Conservation (phyloP, 2,113 vertebrate species). For the Etia nguti region DNA sequence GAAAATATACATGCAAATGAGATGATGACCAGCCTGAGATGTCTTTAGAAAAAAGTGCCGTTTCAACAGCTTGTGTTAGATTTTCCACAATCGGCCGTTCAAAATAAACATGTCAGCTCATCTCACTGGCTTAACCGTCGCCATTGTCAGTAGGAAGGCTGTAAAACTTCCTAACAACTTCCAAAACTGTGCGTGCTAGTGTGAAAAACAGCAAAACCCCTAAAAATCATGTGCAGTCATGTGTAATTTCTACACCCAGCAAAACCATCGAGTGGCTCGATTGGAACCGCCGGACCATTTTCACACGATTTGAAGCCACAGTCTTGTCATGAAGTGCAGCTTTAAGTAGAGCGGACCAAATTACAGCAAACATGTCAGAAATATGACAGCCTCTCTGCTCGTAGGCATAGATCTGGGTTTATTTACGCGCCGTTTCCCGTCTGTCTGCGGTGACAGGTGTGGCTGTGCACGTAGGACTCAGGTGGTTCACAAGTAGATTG, state of each 20-base stretch:
- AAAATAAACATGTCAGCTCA: not conserved
- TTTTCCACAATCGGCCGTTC: not conserved
- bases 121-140: not conserved
- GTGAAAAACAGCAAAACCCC: not conserved
- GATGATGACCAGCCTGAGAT: not conserved
- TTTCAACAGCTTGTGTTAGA: not conserved
- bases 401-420: not conserved
- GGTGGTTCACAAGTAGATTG: constrained; percentile 3
- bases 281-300: not conserved
- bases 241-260: not conserved
- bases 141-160: not conserved
- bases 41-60: not conserved
- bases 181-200: fast-evolving
- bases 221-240: not conserved
- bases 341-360: not conserved
- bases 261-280: not conserved
- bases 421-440: fast-evolving
- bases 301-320: not conserved
- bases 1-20: not conserved
- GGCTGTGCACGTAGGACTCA: constrained; percentile 5
- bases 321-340: not conserved
- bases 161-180: not conserved
- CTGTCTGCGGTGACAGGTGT: not conserved
- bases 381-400: not conserved
- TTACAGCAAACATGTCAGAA: not conserved